phyloP scores from a whole-genome alignment of 2,113 vertebrate species.

The Bubo blakistoni region DNA sequence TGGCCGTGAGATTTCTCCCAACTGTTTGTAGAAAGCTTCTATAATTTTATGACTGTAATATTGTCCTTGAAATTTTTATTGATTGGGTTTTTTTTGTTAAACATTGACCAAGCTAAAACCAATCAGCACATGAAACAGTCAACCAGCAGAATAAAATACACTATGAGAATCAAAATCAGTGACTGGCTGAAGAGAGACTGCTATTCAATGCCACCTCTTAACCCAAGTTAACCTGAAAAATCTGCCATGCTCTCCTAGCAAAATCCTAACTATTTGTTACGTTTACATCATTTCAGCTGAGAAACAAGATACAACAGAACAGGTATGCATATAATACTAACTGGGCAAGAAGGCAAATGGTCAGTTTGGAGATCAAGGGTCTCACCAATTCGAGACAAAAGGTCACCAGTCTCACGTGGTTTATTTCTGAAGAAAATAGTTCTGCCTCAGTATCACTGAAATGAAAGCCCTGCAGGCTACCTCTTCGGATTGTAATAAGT shows the following conservation, averaged over 20 bases:
- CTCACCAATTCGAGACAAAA: background rate
- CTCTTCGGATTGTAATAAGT: background rate
- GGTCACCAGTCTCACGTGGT: background rate
- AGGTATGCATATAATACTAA: background rate
- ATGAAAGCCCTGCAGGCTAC: background rate
- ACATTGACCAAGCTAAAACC: background rate
- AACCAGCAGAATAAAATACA: background rate
- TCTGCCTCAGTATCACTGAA: background rate
- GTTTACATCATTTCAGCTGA: background rate
- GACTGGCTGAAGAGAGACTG: background rate
- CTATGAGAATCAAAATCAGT: background rate
- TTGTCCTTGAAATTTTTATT: background rate
- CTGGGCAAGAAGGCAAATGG: background rate
- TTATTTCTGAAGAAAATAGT: background rate
- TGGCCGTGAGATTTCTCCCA: too few species aligned
- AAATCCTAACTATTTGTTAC: background rate
- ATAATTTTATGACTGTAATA: background rate
- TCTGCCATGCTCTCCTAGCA: background rate
- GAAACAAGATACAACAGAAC: background rate
- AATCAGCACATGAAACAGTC: background rate
- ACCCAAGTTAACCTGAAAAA: background rate
- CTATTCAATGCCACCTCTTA: background rate
- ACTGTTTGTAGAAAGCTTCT: too few species aligned
- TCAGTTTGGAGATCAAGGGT: background rate
- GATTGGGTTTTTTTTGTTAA: background rate